Percentiles rank a stretch among this genome's conserved stretches.
Conservation (phyloP, 2,113 vertebrate species). For the Scalopus aquaticus region DNA sequence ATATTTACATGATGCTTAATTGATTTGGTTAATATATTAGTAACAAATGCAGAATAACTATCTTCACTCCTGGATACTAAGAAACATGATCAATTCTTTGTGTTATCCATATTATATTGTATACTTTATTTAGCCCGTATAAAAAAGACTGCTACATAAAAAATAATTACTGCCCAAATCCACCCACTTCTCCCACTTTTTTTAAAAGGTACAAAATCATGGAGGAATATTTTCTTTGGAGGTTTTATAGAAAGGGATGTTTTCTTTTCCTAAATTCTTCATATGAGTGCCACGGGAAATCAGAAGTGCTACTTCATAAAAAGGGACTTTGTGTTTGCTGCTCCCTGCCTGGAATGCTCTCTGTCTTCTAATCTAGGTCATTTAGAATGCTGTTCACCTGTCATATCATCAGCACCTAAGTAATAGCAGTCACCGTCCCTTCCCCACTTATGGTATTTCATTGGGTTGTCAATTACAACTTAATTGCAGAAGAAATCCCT, state of each 20-base stretch:
- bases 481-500: neutral
- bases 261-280: neutral
- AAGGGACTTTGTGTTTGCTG: neutral
- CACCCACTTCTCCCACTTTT: neutral
- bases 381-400: neutral
- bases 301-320: neutral
- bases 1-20: neutral
- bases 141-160: neutral
- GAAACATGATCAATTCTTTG: neutral
- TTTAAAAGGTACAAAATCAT: neutral
- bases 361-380: neutral
- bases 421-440: neutral
- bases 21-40: neutral
- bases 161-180: neutral
- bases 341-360: neutral
- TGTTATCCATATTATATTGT: neutral
- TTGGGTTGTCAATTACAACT: neutral
- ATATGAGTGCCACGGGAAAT: neutral
- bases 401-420: neutral
- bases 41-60: neutral
- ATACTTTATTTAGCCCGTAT: neutral
- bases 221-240: neutral
- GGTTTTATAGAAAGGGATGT: neutral
- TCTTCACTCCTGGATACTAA: neutral
- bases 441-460: neutral